These are phyloP conservation scores for Tethya wilhelma DNA, from an alignment of 37 sponge, comb jelly and placozoan species.

Conservation along the genomic window DNA sequence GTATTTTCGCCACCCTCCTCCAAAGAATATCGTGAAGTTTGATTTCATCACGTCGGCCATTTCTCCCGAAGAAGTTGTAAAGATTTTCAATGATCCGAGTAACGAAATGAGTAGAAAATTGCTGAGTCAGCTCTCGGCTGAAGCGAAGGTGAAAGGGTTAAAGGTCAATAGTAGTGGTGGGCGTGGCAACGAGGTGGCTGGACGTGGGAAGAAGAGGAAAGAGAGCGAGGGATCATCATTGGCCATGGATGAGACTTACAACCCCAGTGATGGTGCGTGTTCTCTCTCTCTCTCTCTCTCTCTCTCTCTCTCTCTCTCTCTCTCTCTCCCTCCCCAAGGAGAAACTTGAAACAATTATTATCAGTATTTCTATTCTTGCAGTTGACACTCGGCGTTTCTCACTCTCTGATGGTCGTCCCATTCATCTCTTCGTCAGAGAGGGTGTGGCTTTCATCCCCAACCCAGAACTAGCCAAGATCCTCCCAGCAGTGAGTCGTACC, in stretches of 20 bases:
- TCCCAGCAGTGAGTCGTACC: conserved; percentile 33
- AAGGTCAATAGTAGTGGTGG: background rate
- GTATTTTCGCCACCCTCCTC: conserved; percentile 38
- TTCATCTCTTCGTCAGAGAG: conserved; percentile 22
- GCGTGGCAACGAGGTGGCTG: background rate
- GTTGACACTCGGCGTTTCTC: conserved; percentile 36
- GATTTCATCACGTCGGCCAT: conserved; percentile 18
- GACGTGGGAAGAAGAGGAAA: too few relatives aligned
- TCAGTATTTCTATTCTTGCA: background rate
- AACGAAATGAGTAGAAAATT: background rate
- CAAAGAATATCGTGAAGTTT: conserved; percentile 17
- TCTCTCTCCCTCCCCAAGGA: background rate
- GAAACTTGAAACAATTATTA: background rate
- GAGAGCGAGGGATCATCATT: too few relatives aligned
- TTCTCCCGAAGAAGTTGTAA: conserved; percentile 27
- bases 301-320: background rate
- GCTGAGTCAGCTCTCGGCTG: conserved; percentile 24
- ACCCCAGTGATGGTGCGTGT: background rate
- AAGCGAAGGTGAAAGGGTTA: background rate
- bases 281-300: background rate
- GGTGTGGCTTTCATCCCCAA: conserved; percentile 31
- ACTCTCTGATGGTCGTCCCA: conserved; percentile 10
- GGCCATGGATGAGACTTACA: background rate
- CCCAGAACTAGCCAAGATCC: conserved; percentile 43
- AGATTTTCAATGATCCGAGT: conserved; percentile 19